Evolutionary conservation across 2,888 invertebrate species (phyloP).

Genomic region (Idaea dimidiata): DNA sequence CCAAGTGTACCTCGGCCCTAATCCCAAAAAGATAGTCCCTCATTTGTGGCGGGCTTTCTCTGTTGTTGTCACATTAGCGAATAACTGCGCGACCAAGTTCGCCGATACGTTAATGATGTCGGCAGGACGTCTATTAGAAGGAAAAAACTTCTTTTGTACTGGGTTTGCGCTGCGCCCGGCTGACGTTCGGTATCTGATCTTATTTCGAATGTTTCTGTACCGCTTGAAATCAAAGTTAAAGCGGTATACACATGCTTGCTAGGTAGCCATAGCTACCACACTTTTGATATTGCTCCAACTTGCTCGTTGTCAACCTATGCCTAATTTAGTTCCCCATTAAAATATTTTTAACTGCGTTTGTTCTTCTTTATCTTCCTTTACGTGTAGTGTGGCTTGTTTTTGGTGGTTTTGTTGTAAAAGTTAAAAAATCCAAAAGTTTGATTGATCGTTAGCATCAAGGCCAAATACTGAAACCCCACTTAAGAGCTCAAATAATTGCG

Average conservation of each 20-base stretch:
- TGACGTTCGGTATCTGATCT: conserved; percentile 19
- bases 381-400: too few species aligned
- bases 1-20: conserved; percentile 47
- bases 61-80: conserved; percentile 80
- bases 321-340: not conserved
- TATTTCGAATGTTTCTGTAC: conserved; percentile 8
- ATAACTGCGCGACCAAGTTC: conserved; percentile 69
- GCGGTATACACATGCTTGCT: too few species aligned
- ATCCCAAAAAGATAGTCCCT: conserved; percentile 70
- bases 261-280: not conserved
- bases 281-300: not conserved
- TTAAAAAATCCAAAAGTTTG: too few species aligned
- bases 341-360: not conserved
- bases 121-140: conserved; percentile 67
- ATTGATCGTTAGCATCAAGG: too few species aligned
- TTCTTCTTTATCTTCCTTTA: not conserved
- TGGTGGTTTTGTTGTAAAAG: too few species aligned
- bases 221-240: not conserved
- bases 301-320: not conserved
- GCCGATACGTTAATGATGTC: conserved; percentile 79
- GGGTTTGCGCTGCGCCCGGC: conserved; percentile 25
- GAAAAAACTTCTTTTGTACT: conserved; percentile 66
- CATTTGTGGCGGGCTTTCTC: conserved; percentile 77
- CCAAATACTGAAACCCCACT: too few species aligned
- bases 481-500: not conserved